phyloP scores from a whole-genome alignment of 2,888 invertebrate genomes.

The Aporophyla lueneburgensis region DNA sequence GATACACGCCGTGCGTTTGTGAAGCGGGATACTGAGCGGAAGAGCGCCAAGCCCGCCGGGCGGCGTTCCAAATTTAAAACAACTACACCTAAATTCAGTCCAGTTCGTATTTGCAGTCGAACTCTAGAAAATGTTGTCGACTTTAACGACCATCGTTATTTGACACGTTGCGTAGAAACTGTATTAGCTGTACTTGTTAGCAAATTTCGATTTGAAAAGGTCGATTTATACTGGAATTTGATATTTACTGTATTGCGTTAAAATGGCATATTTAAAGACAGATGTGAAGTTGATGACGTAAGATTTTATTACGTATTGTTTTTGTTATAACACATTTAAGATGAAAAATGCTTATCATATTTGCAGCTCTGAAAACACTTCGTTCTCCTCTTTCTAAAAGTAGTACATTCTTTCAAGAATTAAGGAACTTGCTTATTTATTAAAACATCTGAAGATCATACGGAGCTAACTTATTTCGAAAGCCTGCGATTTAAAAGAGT shows the following conservation, averaged over 20 bases:
- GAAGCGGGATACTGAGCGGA: constrained; percentile 79
- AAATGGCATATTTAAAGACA: constrained; percentile 49
- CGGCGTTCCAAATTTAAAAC: constrained; percentile 88
- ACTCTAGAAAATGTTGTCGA: constrained; percentile 73
- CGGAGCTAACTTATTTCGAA: neutral
- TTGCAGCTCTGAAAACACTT: neutral
- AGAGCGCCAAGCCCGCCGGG: constrained; percentile 84
- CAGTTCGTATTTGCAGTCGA: constrained; percentile 75
- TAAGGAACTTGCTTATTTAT: neutral
- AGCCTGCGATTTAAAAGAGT: neutral
- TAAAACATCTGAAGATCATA: neutral
- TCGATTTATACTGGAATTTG: constrained; percentile 48
- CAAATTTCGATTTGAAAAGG: constrained; percentile 35
- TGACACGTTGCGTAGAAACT: constrained; percentile 61
- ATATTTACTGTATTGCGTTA: constrained; percentile 31
- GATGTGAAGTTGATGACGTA: constrained; percentile 20
- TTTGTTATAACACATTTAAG: neutral
- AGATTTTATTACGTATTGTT: constrained; percentile 35
- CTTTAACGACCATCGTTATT: constrained; percentile 69
- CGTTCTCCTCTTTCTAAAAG: neutral
- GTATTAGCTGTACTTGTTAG: constrained; percentile 24
- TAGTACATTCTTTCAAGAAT: neutral
- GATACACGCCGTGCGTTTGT: constrained; percentile 77
- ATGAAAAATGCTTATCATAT: neutral
- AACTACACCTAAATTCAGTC: constrained; percentile 82